Conservation (phyloP, 2,113 vertebrate genomes). For the Trachemys scripta region DNA sequence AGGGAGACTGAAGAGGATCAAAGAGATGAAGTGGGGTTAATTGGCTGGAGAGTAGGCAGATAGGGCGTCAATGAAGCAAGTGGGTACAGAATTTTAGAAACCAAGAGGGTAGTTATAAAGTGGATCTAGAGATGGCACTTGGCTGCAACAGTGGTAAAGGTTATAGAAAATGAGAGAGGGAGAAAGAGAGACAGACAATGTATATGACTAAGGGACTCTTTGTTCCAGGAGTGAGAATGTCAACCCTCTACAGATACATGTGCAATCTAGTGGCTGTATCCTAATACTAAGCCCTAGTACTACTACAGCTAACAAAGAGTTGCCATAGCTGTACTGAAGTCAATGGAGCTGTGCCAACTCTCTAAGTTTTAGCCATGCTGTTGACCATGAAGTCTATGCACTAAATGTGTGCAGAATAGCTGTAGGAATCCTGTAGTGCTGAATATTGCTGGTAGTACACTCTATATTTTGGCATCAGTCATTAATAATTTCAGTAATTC, state of each 20-base stretch:
- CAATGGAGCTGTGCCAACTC: not conserved
- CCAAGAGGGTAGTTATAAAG: not conserved
- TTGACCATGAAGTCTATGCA: not conserved
- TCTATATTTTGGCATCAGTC: not conserved
- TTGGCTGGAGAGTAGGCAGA: not conserved
- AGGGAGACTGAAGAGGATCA: not conserved
- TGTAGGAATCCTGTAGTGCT: not conserved
- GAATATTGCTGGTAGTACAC: not conserved
- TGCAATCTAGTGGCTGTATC: not conserved
- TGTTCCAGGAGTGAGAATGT: not conserved
- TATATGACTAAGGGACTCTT: not conserved
- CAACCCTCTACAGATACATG: not conserved
- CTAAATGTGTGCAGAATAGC: not conserved
- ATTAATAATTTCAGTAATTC: not conserved
- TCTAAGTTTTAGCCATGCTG: not conserved
- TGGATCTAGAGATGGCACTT: not conserved
- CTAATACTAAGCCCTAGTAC: not conserved
- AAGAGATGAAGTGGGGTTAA: not conserved
- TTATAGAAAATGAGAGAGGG: not conserved
- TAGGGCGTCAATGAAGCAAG: not conserved
- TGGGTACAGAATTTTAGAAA: not conserved
- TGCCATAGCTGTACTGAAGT: not conserved
- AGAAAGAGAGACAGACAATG: too few relatives aligned
- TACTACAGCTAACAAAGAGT: not conserved
- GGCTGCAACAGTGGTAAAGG: not conserved